Evolutionary conservation across 2,797 vertebrate genomes (phyloP).

Genomic region (Phalloptychus januarius): DNA sequence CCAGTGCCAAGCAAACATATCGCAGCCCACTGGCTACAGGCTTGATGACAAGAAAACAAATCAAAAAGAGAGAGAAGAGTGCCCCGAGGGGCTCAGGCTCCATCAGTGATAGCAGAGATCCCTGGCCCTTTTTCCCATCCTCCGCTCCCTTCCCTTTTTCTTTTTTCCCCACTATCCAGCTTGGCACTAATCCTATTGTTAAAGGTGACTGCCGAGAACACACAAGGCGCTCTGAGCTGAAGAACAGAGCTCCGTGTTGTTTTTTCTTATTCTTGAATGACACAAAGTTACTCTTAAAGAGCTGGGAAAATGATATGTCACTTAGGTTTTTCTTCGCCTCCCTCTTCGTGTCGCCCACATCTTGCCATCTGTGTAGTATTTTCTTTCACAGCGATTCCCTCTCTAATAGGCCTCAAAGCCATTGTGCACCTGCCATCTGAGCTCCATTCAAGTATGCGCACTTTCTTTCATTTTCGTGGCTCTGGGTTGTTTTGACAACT

Average conservation of each 20-base stretch:
- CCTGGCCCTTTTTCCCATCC: constrained; percentile 51
- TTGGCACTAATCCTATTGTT: constrained; percentile 64
- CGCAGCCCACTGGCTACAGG: constrained; percentile 57
- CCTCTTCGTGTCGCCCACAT: constrained; percentile 17
- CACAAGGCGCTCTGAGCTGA: constrained; percentile 20
- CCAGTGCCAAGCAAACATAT: constrained; percentile 58
- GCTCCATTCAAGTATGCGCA: constrained; percentile 29
- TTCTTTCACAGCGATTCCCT: constrained; percentile 18
- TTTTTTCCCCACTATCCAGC: constrained; percentile 23
- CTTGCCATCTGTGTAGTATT: constrained; percentile 23
- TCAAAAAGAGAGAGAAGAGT: constrained; percentile 67
- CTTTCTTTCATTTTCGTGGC: constrained; percentile 8
- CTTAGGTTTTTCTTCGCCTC: constrained; percentile 39
- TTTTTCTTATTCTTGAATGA: constrained; percentile 23
- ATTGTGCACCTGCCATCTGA: constrained; percentile 21
- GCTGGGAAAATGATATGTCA: constrained; percentile 36
- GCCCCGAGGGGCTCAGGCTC: constrained; percentile 56
- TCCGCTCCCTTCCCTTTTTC: constrained; percentile 26
- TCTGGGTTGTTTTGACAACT: constrained; percentile 50
- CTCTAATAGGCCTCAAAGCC: constrained; percentile 48
- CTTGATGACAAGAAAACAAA: constrained; percentile 67
- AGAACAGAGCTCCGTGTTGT: constrained; percentile 21
- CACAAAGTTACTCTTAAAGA: constrained; percentile 43
- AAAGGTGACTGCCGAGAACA: constrained; percentile 55
- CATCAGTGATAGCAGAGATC: constrained; percentile 67